phyloP scores from a whole-genome alignment of 2,888 invertebrate genomes.

The Philereme transversata region DNA sequence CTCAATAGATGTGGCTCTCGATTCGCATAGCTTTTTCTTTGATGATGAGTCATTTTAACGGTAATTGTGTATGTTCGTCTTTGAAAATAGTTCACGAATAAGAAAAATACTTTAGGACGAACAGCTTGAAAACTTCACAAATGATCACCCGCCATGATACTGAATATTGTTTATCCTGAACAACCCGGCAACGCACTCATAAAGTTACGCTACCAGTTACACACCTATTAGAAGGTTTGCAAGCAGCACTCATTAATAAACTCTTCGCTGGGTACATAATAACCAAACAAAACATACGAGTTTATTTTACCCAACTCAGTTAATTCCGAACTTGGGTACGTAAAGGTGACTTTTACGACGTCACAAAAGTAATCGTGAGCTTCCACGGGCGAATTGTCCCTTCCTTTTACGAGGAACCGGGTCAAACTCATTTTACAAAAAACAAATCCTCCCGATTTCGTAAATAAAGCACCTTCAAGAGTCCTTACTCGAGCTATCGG shows the following conservation, averaged over 20 bases:
- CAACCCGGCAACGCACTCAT: no score
- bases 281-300: constrained; percentile 20
- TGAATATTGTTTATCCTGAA: no score
- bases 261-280: background rate
- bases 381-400: constrained; percentile 36
- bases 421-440: constrained; percentile 42
- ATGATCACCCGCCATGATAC: no score
- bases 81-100: no score
- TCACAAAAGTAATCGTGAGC: constrained; percentile 43
- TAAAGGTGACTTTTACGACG: constrained; percentile 44
- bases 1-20: background rate
- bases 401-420: constrained; percentile 39
- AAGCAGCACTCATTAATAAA: background rate
- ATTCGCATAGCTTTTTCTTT: constrained; percentile 5
- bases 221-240: no score
- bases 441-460: constrained; percentile 49
- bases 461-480: constrained; percentile 60
- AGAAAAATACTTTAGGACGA: no score
- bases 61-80: background rate
- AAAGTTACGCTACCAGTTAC: no score
- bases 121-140: no score
- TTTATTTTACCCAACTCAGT: constrained; percentile 31
- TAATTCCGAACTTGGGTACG: constrained; percentile 40
- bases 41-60: background rate
- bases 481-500: constrained; percentile 64